Evolutionary conservation across 2,113 vertebrate genomes (phyloP).

Genomic region (Chloropsis cyanopogon): DNA sequence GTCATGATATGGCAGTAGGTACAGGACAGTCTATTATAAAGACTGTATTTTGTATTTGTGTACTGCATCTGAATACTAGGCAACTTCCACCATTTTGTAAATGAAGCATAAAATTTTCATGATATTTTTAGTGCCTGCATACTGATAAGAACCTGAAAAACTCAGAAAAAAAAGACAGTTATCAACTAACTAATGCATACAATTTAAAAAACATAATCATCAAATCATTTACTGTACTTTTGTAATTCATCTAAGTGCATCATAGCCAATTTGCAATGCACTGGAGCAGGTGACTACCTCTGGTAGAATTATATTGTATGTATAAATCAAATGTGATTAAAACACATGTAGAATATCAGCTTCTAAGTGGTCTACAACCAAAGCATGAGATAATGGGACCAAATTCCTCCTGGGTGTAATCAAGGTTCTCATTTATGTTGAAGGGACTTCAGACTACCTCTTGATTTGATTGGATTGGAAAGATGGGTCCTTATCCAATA

Average conservation of each 20-base stretch:
- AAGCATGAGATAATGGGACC: background rate
- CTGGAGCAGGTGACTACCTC: background rate
- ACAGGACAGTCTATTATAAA: background rate
- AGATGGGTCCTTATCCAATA: background rate
- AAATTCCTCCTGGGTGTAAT: background rate
- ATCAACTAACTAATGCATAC: background rate
- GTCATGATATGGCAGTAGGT: background rate
- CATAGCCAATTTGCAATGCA: background rate
- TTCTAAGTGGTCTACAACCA: background rate
- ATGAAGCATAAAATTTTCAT: background rate
- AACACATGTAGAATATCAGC: fast-evolving
- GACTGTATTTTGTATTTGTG: background rate
- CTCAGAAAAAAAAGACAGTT: background rate
- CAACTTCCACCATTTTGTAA: background rate
- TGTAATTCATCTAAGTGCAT: background rate
- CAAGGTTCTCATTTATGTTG: background rate
- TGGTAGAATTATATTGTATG: background rate
- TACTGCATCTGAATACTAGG: background rate
- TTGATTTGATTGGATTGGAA: background rate
- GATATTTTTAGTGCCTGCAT: background rate
- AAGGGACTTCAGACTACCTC: background rate
- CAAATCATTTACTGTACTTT: background rate
- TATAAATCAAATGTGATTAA: background rate
- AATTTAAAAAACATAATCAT: background rate
- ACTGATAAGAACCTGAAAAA: background rate